Conservation (phyloP, 2,888 invertebrate species). For the Dolichomitus sp. region DNA sequence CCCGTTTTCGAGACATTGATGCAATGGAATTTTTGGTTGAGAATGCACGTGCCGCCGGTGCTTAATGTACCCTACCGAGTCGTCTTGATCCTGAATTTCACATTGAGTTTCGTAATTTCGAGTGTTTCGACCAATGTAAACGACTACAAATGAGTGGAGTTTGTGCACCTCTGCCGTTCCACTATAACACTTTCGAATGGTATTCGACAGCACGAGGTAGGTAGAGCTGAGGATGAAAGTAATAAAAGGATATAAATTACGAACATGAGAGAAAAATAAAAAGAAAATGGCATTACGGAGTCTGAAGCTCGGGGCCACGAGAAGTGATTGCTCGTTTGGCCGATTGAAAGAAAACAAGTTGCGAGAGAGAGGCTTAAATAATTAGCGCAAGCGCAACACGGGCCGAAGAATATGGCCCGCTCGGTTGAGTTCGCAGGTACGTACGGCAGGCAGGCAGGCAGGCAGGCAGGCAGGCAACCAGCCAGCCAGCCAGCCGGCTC, state of each 20-base stretch:
- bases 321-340: slow-evolving; percentile 14
- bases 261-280: slow-evolving; percentile 4
- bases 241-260: slow-evolving; percentile 35
- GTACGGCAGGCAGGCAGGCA: neutral
- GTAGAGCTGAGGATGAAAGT: slow-evolving; percentile 13
- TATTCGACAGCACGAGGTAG: neutral
- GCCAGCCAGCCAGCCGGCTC: slow-evolving; percentile 9
- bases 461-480: neutral
- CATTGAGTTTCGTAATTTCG: slow-evolving; percentile 7
- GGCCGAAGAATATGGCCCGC: slow-evolving; percentile 32
- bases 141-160: neutral
- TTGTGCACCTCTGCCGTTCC: neutral
- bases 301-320: slow-evolving; percentile 6
- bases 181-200: slow-evolving; percentile 12
- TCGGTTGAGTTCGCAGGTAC: slow-evolving; percentile 3
- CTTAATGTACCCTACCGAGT: neutral
- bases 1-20: no score
- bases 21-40: no score
- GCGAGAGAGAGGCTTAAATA: slow-evolving; percentile 47
- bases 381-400: slow-evolving; percentile 46
- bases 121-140: neutral
- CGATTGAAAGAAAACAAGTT: slow-evolving; percentile 18
- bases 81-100: neutral
- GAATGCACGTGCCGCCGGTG: neutral
- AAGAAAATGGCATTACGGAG: slow-evolving; percentile 26